Conservation (phyloP, 2,113 vertebrate genomes). For the Pseudolaguvia tuberculata region DNA sequence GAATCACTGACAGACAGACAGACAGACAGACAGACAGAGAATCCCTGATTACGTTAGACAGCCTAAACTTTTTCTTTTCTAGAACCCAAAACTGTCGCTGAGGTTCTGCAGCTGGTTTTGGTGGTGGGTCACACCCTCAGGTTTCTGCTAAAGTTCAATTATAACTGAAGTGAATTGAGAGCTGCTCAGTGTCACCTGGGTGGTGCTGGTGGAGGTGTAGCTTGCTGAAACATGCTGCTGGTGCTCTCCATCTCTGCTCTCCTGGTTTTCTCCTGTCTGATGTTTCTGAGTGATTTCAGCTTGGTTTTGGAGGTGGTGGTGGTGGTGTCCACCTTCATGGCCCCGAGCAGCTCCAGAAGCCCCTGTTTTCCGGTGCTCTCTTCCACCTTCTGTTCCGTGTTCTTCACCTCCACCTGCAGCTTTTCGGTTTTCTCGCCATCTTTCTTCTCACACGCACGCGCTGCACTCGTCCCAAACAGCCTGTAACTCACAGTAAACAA, state of each 20-base stretch:
- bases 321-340: conserved; percentile 83
- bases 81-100: no score
- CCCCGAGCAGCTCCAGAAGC: conserved; percentile 73
- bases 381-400: neutral
- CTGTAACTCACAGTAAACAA: conserved; percentile 33
- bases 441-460: conserved; percentile 53
- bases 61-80: no score
- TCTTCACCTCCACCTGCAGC: neutral
- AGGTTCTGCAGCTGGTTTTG: no score
- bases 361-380: conserved; percentile 64
- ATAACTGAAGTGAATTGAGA: neutral
- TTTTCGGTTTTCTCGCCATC: neutral
- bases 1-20: conserved; percentile 50
- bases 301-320: conserved; percentile 70
- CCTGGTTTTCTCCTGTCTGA: conserved; percentile 36
- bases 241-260: conserved; percentile 49
- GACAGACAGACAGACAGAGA: no score
- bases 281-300: conserved; percentile 53
- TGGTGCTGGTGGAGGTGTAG: conserved; percentile 39
- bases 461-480: conserved; percentile 50
- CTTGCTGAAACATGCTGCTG: conserved; percentile 59
- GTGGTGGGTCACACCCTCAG: no score
- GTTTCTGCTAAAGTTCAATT: no score
- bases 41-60: no score
- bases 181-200: conserved; percentile 65